A percentile compares a stretch with the other conserved stretches of the same genome.
Conservation (phyloP, 2,888 invertebrate species). For the Trisateles emortualis region DNA sequence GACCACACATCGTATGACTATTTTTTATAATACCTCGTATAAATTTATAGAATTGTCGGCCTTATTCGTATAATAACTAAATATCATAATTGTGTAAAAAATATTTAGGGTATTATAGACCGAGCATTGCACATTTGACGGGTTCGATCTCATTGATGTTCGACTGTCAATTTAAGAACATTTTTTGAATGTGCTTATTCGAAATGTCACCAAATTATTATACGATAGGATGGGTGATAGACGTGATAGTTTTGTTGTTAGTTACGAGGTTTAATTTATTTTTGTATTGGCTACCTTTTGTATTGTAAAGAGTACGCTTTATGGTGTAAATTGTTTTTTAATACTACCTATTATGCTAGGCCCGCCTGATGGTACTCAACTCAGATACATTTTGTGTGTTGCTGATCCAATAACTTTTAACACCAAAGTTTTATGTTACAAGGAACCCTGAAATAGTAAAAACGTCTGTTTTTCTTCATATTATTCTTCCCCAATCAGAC, state of each 20-base stretch:
- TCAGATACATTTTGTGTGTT: too few species aligned
- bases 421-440: too few species aligned
- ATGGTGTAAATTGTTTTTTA: too few species aligned
- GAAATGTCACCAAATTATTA: conserved; percentile 35
- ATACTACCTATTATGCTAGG: too few species aligned
- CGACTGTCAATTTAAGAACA: conserved; percentile 36
- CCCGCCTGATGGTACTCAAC: too few species aligned
- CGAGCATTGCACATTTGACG: conserved; percentile 45
- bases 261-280: not conserved
- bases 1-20: conserved; percentile 71
- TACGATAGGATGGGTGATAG: conserved; percentile 23
- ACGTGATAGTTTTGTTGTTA: conserved; percentile 4
- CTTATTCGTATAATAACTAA: conserved; percentile 10
- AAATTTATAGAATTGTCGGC: not conserved
- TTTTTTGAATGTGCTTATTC: conserved; percentile 29
- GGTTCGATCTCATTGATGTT: conserved; percentile 49
- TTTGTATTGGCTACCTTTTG: conserved; percentile 1
- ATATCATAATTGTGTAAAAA: not conserved
- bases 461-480: too few species aligned
- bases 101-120: conserved; percentile 12
- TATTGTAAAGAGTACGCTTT: not conserved
- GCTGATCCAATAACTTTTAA: too few species aligned
- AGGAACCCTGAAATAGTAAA: too few species aligned
- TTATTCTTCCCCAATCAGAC: too few species aligned
- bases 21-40: conserved; percentile 15